phyloP scores from a whole-genome alignment of 2,797 vertebrate species.

The Leptoclinus maculatus region DNA sequence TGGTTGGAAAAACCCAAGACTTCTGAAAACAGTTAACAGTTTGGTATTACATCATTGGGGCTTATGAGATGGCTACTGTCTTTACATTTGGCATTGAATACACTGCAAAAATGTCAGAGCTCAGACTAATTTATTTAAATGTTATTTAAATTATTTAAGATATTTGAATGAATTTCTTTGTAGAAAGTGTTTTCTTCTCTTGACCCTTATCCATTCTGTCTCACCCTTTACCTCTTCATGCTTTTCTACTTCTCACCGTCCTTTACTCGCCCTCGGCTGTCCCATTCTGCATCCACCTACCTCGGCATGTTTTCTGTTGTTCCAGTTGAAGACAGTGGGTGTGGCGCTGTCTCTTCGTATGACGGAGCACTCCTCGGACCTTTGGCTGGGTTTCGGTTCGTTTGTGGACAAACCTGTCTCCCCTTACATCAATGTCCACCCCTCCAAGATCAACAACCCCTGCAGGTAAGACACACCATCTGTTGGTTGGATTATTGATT shows the following conservation, averaged over 20 bases:
- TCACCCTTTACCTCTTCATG: background rate
- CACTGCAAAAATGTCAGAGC: background rate
- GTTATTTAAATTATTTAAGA: background rate
- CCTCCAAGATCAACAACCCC: slow-evolving; percentile 94
- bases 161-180: background rate
- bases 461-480: slow-evolving; percentile 87
- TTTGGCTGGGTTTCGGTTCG: slow-evolving; percentile 95
- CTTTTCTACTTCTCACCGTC: background rate
- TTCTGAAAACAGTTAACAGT: background rate
- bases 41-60: background rate
- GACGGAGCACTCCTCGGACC: slow-evolving; percentile 91
- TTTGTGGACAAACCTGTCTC: slow-evolving; percentile 99
- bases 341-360: slow-evolving; percentile 93
- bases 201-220: background rate
- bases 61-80: background rate
- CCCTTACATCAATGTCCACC: slow-evolving; percentile 96
- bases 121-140: background rate
- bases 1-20: background rate
- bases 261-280: background rate
- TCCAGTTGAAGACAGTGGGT: slow-evolving; percentile 91
- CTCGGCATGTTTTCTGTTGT: background rate
- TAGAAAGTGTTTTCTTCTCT: background rate
- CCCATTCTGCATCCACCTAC: background rate
- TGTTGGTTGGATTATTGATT: background rate
- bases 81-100: slow-evolving; percentile 1